Base-by-base conservation (phyloP, 2,888 invertebrate genomes). In the Pteria penguin region DNA sequence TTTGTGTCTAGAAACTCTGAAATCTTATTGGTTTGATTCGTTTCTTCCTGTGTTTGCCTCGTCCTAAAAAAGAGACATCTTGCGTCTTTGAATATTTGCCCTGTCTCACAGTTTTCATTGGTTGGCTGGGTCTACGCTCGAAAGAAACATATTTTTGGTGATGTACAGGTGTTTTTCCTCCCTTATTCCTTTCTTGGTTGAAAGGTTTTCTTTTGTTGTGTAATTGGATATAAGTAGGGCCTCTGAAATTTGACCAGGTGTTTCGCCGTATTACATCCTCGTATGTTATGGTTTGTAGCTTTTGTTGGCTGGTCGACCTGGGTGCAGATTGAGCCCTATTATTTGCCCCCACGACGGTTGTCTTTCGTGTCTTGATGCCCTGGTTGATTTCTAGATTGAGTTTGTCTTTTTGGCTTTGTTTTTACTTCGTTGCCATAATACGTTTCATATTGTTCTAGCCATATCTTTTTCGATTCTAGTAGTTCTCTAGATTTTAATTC, bases 391-490 rank as follows among this genome's bases (percentile, higher is more conserved):
- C 26, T 18, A 26, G 26, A 26, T 60, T 26, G 60, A 60, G 60
- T 60, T 60, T 14, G 57, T 57, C n/a, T 57, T 5, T 57, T 57
- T 57, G 60, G 60, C 60, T 60, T 60, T 3, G 60, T 24, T 60
- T 60, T 11, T 2, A 26, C 26, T 60, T 60, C 60, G 26, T 60
- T 60, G 60, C 60, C 60, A 60, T 60, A 60, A 18, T 60, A 26
- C 3, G 8, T 18, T 26, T 60, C 60, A 26, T 60, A 60, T 60
- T 60, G 60, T 24, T 60, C 26, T 60, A 60, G 60, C 60, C 60
- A 60, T 60, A 60, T 24, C 27, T 24, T 26, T 60, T 60, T 60
- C 26, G 60, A 60, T 60, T 60, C 60, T 27, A 60, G 60, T 60
- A 60, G 22, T 60, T 26, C 27, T 24, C 26, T 11, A 27, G 60